Percentiles rank a stretch among this genome's conserved stretches.
phyloP scores from a whole-genome alignment of 2,888 invertebrate genomes.

The Digitonthophagus gazella region DNA sequence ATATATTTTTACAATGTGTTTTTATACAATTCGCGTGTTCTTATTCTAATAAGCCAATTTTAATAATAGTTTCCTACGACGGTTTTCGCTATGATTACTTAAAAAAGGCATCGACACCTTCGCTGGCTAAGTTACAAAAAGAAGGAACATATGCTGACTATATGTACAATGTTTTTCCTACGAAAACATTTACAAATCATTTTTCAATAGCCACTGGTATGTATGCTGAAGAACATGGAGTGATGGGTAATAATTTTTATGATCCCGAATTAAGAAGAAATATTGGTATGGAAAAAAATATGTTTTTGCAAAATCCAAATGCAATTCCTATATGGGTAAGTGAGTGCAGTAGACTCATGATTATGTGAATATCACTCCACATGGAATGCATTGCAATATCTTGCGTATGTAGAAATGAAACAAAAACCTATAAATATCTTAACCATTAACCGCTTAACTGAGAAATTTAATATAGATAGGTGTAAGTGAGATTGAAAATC shows the following conservation, averaged over 20 bases:
- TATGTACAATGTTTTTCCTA: slow-evolving; percentile 63
- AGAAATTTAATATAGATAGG: no score
- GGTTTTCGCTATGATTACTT: slow-evolving; percentile 70
- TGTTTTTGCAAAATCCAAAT: slow-evolving; percentile 58
- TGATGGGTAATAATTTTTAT: slow-evolving; percentile 62
- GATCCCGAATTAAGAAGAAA: slow-evolving; percentile 51
- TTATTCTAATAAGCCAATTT: slow-evolving; percentile 51
- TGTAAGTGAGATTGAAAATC: no score
- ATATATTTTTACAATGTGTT: slow-evolving; percentile 21
- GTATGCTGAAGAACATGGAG: slow-evolving; percentile 67
- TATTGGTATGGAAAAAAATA: slow-evolving; percentile 46
- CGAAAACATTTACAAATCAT: slow-evolving; percentile 76
- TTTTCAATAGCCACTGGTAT: slow-evolving; percentile 69
- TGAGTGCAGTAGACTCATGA: no score
- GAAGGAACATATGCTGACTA: slow-evolving; percentile 59
- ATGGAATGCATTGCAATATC: no score
- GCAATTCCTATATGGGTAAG: slow-evolving; percentile 61
- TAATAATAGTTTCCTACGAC: slow-evolving; percentile 67
- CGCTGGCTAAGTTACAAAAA: slow-evolving; percentile 56
- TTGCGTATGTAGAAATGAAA: no score
- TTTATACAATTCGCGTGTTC: slow-evolving; percentile 35
- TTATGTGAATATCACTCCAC: no score
- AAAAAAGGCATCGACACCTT: slow-evolving; percentile 57
- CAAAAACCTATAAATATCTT: no score
- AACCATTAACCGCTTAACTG: no score